Evolutionary conservation across 2,888 invertebrate genomes (phyloP).

Genomic region (Cyclophora albipunctata): DNA sequence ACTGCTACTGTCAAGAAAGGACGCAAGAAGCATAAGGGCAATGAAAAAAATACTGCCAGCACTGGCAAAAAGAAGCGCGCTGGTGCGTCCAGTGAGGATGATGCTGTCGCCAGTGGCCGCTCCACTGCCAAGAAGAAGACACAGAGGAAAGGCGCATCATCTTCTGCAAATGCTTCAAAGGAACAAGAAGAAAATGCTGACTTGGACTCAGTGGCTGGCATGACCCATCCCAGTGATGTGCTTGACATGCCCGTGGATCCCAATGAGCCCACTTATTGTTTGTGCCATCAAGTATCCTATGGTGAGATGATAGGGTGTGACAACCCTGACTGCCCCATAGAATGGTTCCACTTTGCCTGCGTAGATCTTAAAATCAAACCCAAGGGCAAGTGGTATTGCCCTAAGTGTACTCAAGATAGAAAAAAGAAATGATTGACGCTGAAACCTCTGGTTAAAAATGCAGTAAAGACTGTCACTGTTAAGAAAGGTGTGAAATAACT

Average conservation of each 20-base stretch:
- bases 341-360: slow-evolving; percentile 98
- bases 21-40: slow-evolving; percentile 62
- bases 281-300: slow-evolving; percentile 97
- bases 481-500: slow-evolving; percentile 55
- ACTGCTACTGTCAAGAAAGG: slow-evolving; percentile 64
- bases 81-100: slow-evolving; percentile 71
- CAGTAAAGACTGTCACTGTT: slow-evolving; percentile 58
- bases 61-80: slow-evolving; percentile 72
- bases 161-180: slow-evolving; percentile 49
- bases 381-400: slow-evolving; percentile 97
- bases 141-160: slow-evolving; percentile 52
- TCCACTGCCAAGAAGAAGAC: slow-evolving; percentile 65
- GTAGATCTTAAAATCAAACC: slow-evolving; percentile 93
- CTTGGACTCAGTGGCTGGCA: slow-evolving; percentile 71
- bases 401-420: slow-evolving; percentile 88
- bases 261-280: slow-evolving; percentile 98
- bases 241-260: slow-evolving; percentile 96
- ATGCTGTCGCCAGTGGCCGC: slow-evolving; percentile 49
- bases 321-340: slow-evolving; percentile 90
- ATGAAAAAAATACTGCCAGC: slow-evolving; percentile 51
- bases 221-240: slow-evolving; percentile 91
- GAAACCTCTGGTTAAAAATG: slow-evolving; percentile 45
- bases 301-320: slow-evolving; percentile 99
- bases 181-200: slow-evolving; percentile 65
- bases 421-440: slow-evolving; percentile 82